Evolutionary conservation across 2,888 invertebrate species (phyloP).

Genomic region (Euplagia quadripunctaria): DNA sequence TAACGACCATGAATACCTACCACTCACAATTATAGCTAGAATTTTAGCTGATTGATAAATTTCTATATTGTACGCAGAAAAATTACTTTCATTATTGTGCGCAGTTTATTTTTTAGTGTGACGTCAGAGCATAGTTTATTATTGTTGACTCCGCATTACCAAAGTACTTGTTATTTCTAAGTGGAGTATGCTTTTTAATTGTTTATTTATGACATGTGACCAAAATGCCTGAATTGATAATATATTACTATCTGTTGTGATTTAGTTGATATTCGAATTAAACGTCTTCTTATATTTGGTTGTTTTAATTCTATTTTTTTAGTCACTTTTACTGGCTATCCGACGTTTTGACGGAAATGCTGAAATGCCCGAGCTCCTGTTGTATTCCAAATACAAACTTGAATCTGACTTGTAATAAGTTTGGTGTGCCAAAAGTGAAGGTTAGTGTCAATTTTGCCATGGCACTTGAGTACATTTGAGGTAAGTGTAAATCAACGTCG

Average conservation of each 20-base stretch:
- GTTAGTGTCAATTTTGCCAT: too few relatives aligned
- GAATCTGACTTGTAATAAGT: too few relatives aligned
- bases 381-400: too few relatives aligned
- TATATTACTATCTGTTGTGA: slow-evolving; percentile 40
- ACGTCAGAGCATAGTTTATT: slow-evolving; percentile 30
- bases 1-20: too few relatives aligned
- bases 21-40: background rate
- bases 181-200: slow-evolving; percentile 42
- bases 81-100: background rate
- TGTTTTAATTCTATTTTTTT: slow-evolving; percentile 2
- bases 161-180: slow-evolving; percentile 48
- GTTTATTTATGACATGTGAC: slow-evolving; percentile 45
- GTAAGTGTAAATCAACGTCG: too few relatives aligned
- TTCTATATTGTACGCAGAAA: background rate
- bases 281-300: slow-evolving; percentile 28
- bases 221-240: slow-evolving; percentile 21
- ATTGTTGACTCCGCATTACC: slow-evolving; percentile 40
- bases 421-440: too few relatives aligned
- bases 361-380: too few relatives aligned
- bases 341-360: background rate
- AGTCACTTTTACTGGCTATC: background rate
- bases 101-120: slow-evolving; percentile 9
- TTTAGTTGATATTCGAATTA: slow-evolving; percentile 40
- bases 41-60: background rate
- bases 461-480: too few relatives aligned